A percentile compares a stretch with the other conserved stretches of the same genome.
These are phyloP conservation scores for Pemphredon lugubris DNA, from an alignment of 2,888 invertebrate genomes.

Conservation along the genomic window DNA sequence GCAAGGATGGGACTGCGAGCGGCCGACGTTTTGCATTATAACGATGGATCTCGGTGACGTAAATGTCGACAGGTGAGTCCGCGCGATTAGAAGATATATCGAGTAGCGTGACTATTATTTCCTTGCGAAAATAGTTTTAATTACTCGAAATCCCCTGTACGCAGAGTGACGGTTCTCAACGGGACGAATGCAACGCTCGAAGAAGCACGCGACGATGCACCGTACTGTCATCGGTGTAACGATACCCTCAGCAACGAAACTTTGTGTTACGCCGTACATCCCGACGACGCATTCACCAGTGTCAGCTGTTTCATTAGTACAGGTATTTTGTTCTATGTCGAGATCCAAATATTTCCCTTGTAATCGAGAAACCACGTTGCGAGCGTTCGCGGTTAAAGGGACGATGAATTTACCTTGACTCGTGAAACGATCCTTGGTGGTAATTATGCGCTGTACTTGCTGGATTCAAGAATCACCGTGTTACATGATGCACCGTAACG, in stretches of 20 bases:
- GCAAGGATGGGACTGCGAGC: conserved; percentile 65
- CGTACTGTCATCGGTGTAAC: conserved; percentile 26
- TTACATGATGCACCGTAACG: background rate
- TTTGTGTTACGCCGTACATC: conserved; percentile 24
- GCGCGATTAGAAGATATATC: too few species aligned
- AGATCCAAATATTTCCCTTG: too few species aligned
- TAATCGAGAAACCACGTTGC: too few species aligned
- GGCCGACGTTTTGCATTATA: conserved; percentile 50
- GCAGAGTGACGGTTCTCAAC: conserved; percentile 26
- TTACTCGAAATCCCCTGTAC: background rate
- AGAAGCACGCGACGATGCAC: background rate
- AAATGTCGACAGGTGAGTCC: conserved; percentile 15
- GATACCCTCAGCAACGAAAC: conserved; percentile 10
- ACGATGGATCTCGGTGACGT: background rate
- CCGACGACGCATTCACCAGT: background rate
- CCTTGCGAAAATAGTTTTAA: too few species aligned
- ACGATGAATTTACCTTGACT: too few species aligned
- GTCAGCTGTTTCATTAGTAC: conserved; percentile 42
- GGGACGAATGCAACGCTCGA: conserved; percentile 27
- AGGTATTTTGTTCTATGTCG: conserved; percentile 28
- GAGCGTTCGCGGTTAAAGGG: too few species aligned
- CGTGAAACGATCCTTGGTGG: background rate
- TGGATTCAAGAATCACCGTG: conserved; percentile 42
- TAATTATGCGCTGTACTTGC: background rate
- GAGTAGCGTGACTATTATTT: too few species aligned